Base-by-base conservation (phyloP, 2,113 vertebrate genomes). In the Ictalurus furcatus region DNA sequence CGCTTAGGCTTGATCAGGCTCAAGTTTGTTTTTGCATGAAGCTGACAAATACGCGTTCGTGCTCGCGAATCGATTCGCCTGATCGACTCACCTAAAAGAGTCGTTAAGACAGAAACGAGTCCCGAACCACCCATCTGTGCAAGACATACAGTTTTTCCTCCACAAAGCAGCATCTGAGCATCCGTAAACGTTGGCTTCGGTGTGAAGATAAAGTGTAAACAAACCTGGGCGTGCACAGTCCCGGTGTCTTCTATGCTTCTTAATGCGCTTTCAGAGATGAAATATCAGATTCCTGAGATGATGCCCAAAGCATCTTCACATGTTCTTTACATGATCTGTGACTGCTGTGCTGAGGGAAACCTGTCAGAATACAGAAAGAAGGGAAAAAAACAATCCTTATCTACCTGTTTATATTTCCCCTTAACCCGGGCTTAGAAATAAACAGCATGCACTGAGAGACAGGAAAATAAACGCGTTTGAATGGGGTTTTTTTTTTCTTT, bases 21-120 rank as follows among this genome's bases (percentile, higher is more conserved):
- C 44, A 52, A 30, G 13, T 85, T 85, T 19, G 30, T 61, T 69
- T 85, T 54, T 85, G 48, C 14, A 17, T 52, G 8, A 52, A 54
- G 44, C 28, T 56, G 44, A 34, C 16, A 52, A 85, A 85, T 52
- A 69, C 40, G 25, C 16, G 16, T 65, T 44, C 37, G 83, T 48
- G 23, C 40, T 44, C 28, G 59, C 25, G 83, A 69, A 85, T 69
- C 83, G 83, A 85, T 67, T 85, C 83, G 40, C 61, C 83, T 30
- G 59, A 30, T 69, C 83, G 61, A 52, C 83, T 85, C 83, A n/a
- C 61, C 61, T n/a, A 19, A 69, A 85, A 52, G 83, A 85, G 83
- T 85, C 83, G 83, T 85, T 52, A 52, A 54, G 63, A 30, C 54
- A 30, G 40, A 67, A 52, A 25, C 82, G 82, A 85, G 25, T 52